Evolutionary conservation across 2,113 vertebrate species (phyloP), one percentile per base, ranked within the genome.

Genomic region (Tachycineta bicolor): DNA sequence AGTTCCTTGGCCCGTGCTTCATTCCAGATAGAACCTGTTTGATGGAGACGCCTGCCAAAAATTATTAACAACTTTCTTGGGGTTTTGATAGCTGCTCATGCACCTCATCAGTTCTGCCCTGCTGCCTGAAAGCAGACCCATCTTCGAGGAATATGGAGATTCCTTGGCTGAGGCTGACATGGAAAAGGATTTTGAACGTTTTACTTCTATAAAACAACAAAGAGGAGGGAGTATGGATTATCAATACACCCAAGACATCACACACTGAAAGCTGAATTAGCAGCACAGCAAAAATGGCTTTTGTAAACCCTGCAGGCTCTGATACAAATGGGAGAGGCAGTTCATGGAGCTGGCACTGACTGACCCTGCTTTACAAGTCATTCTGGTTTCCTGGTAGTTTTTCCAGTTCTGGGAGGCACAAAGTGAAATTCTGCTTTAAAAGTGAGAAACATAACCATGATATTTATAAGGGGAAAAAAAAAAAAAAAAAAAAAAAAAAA

Each of bases 51-150:
- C 24, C 62, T 94, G 73, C 83, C 91, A 89, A 89, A 96, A 85
- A 70, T 60, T 81, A 70, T 82, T 83, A 93, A 67, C 76, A 85
- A 63, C 76, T 94, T 91, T 82, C 75, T 87, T 92, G 60, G 59
- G 65, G 43, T 92, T 59, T 68, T 95, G 69, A 29, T 47, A 87
- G 70, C 76, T 91, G 41, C 68, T 91, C 69, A 60, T 68, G 63
- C 43, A 82, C 76, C 58, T 95, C 83, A 95, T 96, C 67, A 85
- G 3, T 90, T 79, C 67, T 87, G 37, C 49, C 74, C 86, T 83
- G n/a, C 83, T 76, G 4, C 59, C 74, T 73, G 59, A 84, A 79
- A 78, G 46, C 47, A 86, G 34, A 80, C 37, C 5, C n/a, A 23
- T 53, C 53, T 37, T 73, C 15, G 0, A 91, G 60, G 65, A 76